Conservation (phyloP, 1,140 invertebrate genomes). For the Helicoverpa zea region DNA sequence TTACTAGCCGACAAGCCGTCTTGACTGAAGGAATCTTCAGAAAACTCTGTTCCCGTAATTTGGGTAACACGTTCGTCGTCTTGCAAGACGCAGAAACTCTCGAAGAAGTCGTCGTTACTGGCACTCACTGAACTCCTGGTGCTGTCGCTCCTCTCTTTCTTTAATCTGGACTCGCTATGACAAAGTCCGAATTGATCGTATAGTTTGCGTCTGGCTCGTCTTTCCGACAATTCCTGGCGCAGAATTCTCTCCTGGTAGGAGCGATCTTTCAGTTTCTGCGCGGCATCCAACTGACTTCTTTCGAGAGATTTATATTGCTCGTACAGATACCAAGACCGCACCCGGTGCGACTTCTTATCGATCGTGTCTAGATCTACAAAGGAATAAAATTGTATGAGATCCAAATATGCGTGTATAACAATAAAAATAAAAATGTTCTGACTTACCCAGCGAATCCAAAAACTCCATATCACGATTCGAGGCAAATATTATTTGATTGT, state of each 20-base stretch:
- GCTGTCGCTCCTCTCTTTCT: slow-evolving; percentile 48
- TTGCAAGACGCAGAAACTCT: slow-evolving; percentile 67
- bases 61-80: slow-evolving; percentile 59
- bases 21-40: slow-evolving; percentile 58
- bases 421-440: neutral
- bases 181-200: slow-evolving; percentile 63
- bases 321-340: slow-evolving; percentile 81
- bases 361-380: slow-evolving; percentile 68
- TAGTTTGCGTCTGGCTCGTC: slow-evolving; percentile 66
- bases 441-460: slow-evolving; percentile 69
- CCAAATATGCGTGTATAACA: neutral
- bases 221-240: slow-evolving; percentile 71
- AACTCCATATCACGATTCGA: slow-evolving; percentile 64
- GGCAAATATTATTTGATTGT: neutral
- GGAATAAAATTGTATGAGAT: neutral
- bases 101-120: slow-evolving; percentile 71
- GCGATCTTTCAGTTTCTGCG: slow-evolving; percentile 69
- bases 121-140: slow-evolving; percentile 54
- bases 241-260: slow-evolving; percentile 75
- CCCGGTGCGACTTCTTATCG: slow-evolving; percentile 70
- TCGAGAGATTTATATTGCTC: slow-evolving; percentile 81
- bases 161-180: slow-evolving; percentile 61
- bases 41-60: slow-evolving; percentile 44
- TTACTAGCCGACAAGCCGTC: slow-evolving; percentile 57
- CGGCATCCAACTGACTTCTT: slow-evolving; percentile 75